These are phyloP conservation scores for Clepsis dumicolana DNA, from an alignment of 2,888 invertebrate species.

Conservation along the genomic window DNA sequence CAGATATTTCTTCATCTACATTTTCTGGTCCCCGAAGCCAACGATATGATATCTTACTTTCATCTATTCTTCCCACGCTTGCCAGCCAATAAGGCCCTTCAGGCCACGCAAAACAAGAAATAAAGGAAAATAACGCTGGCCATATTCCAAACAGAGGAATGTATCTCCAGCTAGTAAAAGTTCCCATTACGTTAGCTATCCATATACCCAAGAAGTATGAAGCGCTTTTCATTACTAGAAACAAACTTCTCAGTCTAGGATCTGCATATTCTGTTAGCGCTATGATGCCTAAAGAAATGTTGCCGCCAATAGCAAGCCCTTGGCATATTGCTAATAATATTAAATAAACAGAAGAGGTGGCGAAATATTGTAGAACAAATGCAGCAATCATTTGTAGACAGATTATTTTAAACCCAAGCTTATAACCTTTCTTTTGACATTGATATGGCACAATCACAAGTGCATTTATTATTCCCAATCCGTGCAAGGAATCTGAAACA, in stretches of 20 bases:
- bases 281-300: not conserved
- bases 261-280: slow-evolving; percentile 34
- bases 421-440: slow-evolving; percentile 20
- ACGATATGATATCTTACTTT: slow-evolving; percentile 20
- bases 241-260: slow-evolving; percentile 28
- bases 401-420: slow-evolving; percentile 2
- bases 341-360: slow-evolving; percentile 1
- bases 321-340: slow-evolving; percentile 18
- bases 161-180: slow-evolving; percentile 31
- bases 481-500: slow-evolving; percentile 38
- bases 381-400: slow-evolving; percentile 10
- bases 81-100: slow-evolving; percentile 38
- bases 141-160: slow-evolving; percentile 22
- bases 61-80: slow-evolving; percentile 24
- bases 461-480: slow-evolving; percentile 15
- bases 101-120: slow-evolving; percentile 24
- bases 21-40: slow-evolving; percentile 33
- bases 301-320: slow-evolving; percentile 22
- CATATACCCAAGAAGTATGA: slow-evolving; percentile 30
- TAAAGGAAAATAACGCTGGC: slow-evolving; percentile 14
- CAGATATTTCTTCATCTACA: not conserved
- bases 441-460: slow-evolving; percentile 18
- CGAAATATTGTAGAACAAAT: slow-evolving; percentile 30
- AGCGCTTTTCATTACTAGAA: slow-evolving; percentile 37
- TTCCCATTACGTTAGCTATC: slow-evolving; percentile 30